A percentile compares a stretch with the other conserved stretches of the same genome.
These are phyloP conservation scores for Melikaiella ostensackeni DNA, from an alignment of 2,888 invertebrate genomes.

Conservation along the genomic window DNA sequence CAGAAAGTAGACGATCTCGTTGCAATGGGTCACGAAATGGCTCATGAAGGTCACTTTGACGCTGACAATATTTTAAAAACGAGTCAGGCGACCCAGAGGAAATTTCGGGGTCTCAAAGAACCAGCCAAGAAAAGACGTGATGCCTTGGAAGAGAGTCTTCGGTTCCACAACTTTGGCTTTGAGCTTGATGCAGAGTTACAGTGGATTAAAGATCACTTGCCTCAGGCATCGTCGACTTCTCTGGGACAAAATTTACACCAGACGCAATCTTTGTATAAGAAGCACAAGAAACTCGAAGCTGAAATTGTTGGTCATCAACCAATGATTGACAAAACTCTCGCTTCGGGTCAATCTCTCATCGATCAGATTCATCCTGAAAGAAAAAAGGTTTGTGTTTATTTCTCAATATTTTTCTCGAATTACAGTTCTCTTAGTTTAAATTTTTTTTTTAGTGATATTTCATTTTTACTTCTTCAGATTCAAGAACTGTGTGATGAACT, in stretches of 20 bases:
- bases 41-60: constrained; percentile 96
- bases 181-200: constrained; percentile 95
- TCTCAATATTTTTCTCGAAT: neutral
- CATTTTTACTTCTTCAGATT: constrained; percentile 79
- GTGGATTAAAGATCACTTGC: constrained; percentile 95
- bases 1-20: constrained; percentile 88
- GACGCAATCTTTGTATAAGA: constrained; percentile 94
- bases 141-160: constrained; percentile 89
- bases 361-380: constrained; percentile 89
- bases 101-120: constrained; percentile 84
- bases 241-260: constrained; percentile 93
- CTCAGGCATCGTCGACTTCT: constrained; percentile 86
- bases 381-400: constrained; percentile 80
- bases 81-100: constrained; percentile 85
- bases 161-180: constrained; percentile 95
- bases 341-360: constrained; percentile 87
- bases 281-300: constrained; percentile 94
- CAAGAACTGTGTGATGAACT: constrained; percentile 86
- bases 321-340: constrained; percentile 89
- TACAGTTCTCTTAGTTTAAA: neutral
- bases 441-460: neutral
- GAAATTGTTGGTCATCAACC: constrained; percentile 93
- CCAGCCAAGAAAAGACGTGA: constrained; percentile 86
- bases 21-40: constrained; percentile 91
- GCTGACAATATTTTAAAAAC: constrained; percentile 89